These are phyloP conservation scores for Philonicus albiceps DNA, from an alignment of 2,888 invertebrate species.

Conservation along the genomic window DNA sequence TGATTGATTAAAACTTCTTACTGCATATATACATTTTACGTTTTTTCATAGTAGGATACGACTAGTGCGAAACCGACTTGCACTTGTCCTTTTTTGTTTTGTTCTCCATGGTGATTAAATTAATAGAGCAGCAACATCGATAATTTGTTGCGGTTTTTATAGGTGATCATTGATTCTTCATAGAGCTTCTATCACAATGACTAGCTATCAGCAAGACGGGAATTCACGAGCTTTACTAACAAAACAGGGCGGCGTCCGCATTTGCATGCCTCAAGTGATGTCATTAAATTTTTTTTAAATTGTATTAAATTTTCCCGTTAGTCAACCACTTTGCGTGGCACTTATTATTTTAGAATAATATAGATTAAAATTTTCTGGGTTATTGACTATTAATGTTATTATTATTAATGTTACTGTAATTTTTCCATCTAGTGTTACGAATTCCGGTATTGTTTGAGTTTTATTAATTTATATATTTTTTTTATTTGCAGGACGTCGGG, in stretches of 20 bases:
- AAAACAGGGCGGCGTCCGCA: neutral
- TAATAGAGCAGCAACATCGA: neutral
- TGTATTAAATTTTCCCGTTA: neutral
- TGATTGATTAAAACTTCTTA: too few relatives aligned
- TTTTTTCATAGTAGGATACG: too few relatives aligned
- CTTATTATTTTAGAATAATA: neutral
- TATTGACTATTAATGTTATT: too few relatives aligned
- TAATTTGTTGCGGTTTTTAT: neutral
- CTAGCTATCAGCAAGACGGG: neutral
- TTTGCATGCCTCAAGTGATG: neutral
- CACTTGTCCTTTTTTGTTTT: too few relatives aligned
- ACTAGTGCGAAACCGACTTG: too few relatives aligned
- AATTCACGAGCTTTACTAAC: neutral
- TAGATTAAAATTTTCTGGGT: neutral
- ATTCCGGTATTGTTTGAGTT: neutral
- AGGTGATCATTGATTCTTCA: neutral
- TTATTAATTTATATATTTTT: neutral
- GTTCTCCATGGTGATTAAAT: neutral
- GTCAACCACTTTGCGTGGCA: neutral
- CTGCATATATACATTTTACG: too few relatives aligned
- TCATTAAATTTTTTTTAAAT: neutral
- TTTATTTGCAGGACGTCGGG: constrained; percentile 24
- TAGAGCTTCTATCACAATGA: neutral
- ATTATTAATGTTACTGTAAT: too few relatives aligned
- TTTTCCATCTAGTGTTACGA: neutral